Base-by-base conservation (phyloP, 2,888 invertebrate species). In the Melanotus villosus region DNA sequence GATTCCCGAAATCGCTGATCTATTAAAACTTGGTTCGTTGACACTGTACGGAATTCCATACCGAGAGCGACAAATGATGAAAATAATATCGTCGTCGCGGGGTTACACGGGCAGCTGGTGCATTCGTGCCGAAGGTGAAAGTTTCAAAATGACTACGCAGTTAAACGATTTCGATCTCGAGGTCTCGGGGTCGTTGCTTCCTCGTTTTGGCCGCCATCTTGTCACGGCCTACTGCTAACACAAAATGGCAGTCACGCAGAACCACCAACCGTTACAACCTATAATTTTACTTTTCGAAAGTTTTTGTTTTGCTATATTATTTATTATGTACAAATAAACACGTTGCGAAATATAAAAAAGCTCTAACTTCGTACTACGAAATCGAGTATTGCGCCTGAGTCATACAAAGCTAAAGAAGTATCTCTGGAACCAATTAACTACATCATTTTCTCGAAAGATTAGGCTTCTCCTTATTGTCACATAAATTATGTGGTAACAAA, bases 231-330 rank as follows among this genome's bases (percentile, higher is more conserved):
- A 56, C 58, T 71, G 63, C 54, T 57, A 67, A 45, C 59, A 68
- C 60, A 71, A 71, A 71, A 71, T 71, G 71, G 71, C 71, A 71
- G 71, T 71, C 71, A 71, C 71, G 71, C 71, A 71, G 65, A 68
- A 65, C 68, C 43, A 60, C 52, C 41, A 64, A 70, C 70, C 70
- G 70, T 65, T 65, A 65, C 60, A 69, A 69, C 69, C 69, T 65
- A 65, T 69, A 65, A 69, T 69, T 69, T 68, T 68, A 57, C 64
- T 68, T 69, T 69, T 69, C 69, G 69, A 69, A 69, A 69, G 69
- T 69, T 69, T 69, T 65, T 59, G 68, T 65, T 50, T 38, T 43
- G 32, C 50, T 43, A 45, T 47, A 57, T 38, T 50, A 57, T 41
- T 45, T 41, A 57, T 52, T 66, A 52, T 63, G 63, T 64, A 68